phyloP scores from a whole-genome alignment of 1,140 invertebrate species.

The Drosophila bipectinata region DNA sequence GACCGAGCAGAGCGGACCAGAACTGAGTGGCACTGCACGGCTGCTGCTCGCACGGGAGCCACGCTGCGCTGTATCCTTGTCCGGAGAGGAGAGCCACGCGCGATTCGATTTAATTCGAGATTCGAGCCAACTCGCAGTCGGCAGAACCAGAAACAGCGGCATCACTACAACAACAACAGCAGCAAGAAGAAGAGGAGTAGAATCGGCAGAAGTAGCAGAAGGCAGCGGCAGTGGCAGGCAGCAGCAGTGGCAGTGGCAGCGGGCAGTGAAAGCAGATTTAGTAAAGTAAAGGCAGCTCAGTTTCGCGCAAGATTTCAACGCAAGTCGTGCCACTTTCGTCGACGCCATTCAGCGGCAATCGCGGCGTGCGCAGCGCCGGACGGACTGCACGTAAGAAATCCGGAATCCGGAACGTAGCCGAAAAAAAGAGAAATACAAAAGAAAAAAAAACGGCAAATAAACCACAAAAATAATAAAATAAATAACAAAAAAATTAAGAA shows the following conservation, averaged over 20 bases:
- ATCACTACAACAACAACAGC: too few species aligned
- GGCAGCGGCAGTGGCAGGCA: constrained; percentile 7
- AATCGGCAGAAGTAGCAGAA: background rate
- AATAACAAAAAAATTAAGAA: background rate
- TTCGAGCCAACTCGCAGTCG: background rate
- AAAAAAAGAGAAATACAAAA: constrained; percentile 22
- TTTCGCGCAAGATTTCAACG: constrained; percentile 74
- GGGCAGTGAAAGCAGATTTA: constrained; percentile 3
- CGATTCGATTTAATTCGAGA: background rate
- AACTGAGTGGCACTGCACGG: constrained; percentile 58
- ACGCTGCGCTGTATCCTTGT: constrained; percentile 29
- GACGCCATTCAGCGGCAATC: constrained; percentile 46
- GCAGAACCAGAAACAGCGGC: background rate
- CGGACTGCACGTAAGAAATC: constrained; percentile 47
- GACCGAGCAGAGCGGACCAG: constrained; percentile 17
- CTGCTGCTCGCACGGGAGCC: constrained; percentile 52
- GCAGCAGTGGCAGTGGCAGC: constrained; percentile 9
- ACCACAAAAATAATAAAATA: background rate
- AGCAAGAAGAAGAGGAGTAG: too few species aligned
- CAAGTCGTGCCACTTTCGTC: constrained; percentile 66
- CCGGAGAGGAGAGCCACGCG: constrained; percentile 23
- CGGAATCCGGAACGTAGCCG: constrained; percentile 50
- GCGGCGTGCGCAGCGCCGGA: constrained; percentile 73
- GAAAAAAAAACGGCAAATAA: constrained; percentile 15
- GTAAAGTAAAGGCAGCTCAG: constrained; percentile 26